A percentile compares a stretch with the other conserved stretches of the same genome.
Evolutionary conservation across 2,113 vertebrate genomes (phyloP).

Genomic region (Psammodynastes pulverulentus): DNA sequence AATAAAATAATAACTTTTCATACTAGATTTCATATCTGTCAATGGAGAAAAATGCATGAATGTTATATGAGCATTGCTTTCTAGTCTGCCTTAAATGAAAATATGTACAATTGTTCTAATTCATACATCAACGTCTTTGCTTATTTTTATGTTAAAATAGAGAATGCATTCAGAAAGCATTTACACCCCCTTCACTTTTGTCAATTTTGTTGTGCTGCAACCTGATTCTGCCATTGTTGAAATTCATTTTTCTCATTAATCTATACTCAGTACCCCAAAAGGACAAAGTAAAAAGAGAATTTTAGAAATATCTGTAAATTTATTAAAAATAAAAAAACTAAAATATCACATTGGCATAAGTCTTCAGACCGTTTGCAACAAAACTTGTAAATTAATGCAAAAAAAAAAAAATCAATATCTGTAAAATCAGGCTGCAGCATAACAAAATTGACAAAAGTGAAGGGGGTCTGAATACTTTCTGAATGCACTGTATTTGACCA

Average conservation of each 20-base stretch:
- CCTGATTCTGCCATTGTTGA: not conserved
- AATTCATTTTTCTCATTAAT: not conserved
- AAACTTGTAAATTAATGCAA: not conserved
- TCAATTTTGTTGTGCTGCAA: not conserved
- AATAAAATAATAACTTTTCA: not conserved
- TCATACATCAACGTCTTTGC: not conserved
- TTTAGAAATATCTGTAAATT: not conserved
- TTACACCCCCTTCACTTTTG: not conserved
- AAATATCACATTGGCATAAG: not conserved
- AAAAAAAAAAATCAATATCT: not conserved
- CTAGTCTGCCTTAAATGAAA: not conserved
- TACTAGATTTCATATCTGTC: not conserved
- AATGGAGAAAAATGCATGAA: not conserved
- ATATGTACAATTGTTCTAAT: not conserved
- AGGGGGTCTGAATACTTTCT: not conserved
- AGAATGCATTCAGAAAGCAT: not conserved
- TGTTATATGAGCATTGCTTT: not conserved
- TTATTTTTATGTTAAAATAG: not conserved
- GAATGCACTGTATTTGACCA: not conserved
- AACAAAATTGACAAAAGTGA: not conserved
- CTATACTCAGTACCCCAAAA: not conserved
- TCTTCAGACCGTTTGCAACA: not conserved
- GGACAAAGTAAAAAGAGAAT: not conserved
- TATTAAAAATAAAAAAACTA: too few species aligned
- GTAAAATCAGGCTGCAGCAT: not conserved